Evolutionary conservation across 1,140 invertebrate species (phyloP).

Genomic region (Ips nitidus): DNA sequence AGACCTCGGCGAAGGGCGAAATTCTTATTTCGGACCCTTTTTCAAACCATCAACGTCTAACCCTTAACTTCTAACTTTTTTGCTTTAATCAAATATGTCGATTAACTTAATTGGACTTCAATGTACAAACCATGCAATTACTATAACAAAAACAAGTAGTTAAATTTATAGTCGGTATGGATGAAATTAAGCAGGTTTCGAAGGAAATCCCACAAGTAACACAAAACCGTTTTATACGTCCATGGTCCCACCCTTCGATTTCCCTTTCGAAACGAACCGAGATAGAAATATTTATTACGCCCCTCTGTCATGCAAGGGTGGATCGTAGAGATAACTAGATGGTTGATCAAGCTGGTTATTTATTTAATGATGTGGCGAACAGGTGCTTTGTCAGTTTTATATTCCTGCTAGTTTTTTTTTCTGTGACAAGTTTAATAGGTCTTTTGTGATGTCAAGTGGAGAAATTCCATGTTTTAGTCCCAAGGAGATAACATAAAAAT

Average conservation of each 20-base stretch:
- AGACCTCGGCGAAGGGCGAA: constrained; percentile 19
- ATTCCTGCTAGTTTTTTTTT: neutral
- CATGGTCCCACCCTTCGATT: constrained; percentile 4
- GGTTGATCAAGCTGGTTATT: constrained; percentile 17
- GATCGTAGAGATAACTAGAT: constrained; percentile 16
- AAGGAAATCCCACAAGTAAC: no score
- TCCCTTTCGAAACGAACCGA: constrained; percentile 7
- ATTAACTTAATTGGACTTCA: no score
- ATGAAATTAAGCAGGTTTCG: no score
- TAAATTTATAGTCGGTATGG: no score
- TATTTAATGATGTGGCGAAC: constrained; percentile 20
- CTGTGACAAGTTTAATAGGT: no score
- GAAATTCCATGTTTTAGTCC: no score
- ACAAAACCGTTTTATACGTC: constrained; percentile 9
- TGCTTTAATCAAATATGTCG: neutral
- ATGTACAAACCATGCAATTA: no score
- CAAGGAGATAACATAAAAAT: no score
- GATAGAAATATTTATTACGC: constrained; percentile 14
- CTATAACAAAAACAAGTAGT: no score
- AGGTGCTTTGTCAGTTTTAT: constrained; percentile 5
- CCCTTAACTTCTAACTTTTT: neutral
- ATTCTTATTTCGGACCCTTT: neutral
- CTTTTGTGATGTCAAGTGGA: no score
- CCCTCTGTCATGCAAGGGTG: constrained; percentile 20
- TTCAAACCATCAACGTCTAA: constrained; percentile 1